These are phyloP conservation scores for Drosophila malerkotliana DNA, from an alignment of 1,140 invertebrate species.

Conservation along the genomic window DNA sequence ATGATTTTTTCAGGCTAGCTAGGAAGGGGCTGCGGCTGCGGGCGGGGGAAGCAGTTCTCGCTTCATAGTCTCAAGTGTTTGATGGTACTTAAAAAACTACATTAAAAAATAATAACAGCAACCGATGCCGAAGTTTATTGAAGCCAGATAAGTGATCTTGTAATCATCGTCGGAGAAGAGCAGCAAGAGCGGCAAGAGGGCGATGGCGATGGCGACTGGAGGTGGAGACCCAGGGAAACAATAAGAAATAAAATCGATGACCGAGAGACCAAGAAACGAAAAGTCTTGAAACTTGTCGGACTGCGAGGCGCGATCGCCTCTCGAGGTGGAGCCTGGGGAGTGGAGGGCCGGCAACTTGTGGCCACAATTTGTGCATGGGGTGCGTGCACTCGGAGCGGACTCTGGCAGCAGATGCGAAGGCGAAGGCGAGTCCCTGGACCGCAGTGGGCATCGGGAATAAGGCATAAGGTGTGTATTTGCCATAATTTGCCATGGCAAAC, in stretches of 20 bases:
- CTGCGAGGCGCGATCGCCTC: slow-evolving; percentile 11
- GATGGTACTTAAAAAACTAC: slow-evolving; percentile 81
- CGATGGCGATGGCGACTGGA: neutral
- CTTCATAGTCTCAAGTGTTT: slow-evolving; percentile 80
- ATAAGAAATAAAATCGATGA: slow-evolving; percentile 77
- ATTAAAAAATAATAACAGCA: slow-evolving; percentile 82
- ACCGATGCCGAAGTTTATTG: slow-evolving; percentile 74
- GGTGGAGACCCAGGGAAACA: slow-evolving; percentile 50
- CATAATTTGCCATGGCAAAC: slow-evolving; percentile 83
- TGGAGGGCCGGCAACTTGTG: slow-evolving; percentile 1
- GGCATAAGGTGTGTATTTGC: slow-evolving; percentile 82
- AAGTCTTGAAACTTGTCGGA: slow-evolving; percentile 56
- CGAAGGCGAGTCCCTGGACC: slow-evolving; percentile 4
- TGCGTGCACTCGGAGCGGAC: slow-evolving; percentile 51
- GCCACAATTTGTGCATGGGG: slow-evolving; percentile 24
- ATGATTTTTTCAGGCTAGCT: slow-evolving; percentile 50
- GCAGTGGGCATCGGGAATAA: slow-evolving; percentile 9
- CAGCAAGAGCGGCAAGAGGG: neutral
- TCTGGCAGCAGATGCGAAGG: slow-evolving; percentile 27
- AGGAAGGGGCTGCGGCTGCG: neutral
- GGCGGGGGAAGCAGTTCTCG: slow-evolving; percentile 47
- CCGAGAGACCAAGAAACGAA: slow-evolving; percentile 54
- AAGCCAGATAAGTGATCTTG: slow-evolving; percentile 81
- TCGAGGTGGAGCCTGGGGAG: slow-evolving; percentile 23
- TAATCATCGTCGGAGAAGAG: slow-evolving; percentile 59